These are phyloP conservation scores for Pantherophis alleghaniensis DNA, from an alignment of 2,797 vertebrate species.

Conservation along the genomic window DNA sequence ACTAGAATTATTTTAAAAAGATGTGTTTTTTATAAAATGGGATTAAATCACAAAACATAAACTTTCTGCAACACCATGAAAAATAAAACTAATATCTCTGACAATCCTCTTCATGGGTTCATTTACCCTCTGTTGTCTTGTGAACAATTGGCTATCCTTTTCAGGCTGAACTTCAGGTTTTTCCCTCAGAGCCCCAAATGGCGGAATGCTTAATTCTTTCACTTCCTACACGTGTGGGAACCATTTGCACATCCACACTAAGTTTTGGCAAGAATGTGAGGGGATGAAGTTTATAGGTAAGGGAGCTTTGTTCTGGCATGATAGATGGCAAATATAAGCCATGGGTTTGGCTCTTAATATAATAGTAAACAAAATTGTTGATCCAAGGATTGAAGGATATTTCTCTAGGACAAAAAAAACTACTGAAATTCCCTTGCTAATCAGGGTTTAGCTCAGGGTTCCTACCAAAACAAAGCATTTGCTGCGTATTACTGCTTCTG, in stretches of 20 bases:
- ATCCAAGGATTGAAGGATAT: conserved; percentile 29
- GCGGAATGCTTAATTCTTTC: neutral
- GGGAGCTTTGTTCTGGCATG: neutral
- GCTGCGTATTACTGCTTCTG: conserved; percentile 26
- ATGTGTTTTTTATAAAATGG: neutral
- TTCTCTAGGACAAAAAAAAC: conserved; percentile 10
- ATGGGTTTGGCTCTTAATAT: conserved; percentile 16
- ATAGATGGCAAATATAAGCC: neutral
- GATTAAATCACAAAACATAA: neutral
- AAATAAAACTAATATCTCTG: neutral
- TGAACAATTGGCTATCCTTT: neutral
- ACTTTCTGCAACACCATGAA: neutral
- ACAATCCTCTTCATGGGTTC: neutral
- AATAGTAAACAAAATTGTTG: neutral
- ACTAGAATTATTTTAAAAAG: neutral
- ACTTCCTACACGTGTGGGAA: neutral
- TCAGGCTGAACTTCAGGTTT: neutral
- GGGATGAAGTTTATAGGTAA: neutral
- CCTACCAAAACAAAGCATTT: conserved; percentile 30
- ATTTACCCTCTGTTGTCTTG: neutral
- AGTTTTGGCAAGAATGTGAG: neutral
- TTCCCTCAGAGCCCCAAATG: neutral
- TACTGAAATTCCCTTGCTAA: conserved; percentile 40
- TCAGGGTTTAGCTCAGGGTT: neutral
- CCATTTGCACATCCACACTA: neutral